Evolutionary conservation across 2,797 vertebrate genomes (phyloP), one percentile per base, ranked within the genome.

Genomic region (Falco naumanni): DNA sequence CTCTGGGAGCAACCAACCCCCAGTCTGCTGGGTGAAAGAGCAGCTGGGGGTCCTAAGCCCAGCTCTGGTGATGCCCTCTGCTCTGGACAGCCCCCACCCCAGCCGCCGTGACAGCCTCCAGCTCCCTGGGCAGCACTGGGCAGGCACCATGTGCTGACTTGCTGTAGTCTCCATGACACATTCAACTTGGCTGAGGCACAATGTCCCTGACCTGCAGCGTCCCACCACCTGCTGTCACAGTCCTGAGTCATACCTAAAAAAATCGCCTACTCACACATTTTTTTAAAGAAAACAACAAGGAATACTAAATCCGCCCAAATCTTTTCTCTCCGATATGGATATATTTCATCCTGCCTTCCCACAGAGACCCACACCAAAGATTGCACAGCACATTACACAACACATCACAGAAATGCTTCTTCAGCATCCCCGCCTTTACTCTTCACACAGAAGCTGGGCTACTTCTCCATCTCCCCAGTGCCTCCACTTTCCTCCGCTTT

Each of bases 201-300:
- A 2, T 0, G 5, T 57, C 69, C 84, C 93, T 82, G 94, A 94
- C 90, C 88, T 69, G 61, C 94, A 93, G 78, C 41, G 0, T 92
- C 93, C 92, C 92, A 95, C 90, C 61, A 70, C 75, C 93, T 92
- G 92, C 89, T 94, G 90, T 78, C 90, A 94, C 79, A 88, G 41
- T 5, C 92, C 90, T 95, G 93, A 96, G 71, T 83, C 96, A 95
- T 87, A 65, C 69, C 82, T 76, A 45, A 93, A 93, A 75, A 80
- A 77, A 66, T 80, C 77, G 5, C 84, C 90, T 14, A 68, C 65
- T 95, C 84, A 22, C 87, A 41, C 22, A 1, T 43, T 34, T 83
- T 89, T 77, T 76, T 11, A 29, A 69, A 89, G 87, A 83, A 76
- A 91, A 94, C 91, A 95, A 87, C 86, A 64, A 61, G 87, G 71